Evolutionary conservation across 2,797 vertebrate genomes (phyloP), one percentile per base, ranked within the genome.

Genomic region (Melanotaenia pygmaea): DNA sequence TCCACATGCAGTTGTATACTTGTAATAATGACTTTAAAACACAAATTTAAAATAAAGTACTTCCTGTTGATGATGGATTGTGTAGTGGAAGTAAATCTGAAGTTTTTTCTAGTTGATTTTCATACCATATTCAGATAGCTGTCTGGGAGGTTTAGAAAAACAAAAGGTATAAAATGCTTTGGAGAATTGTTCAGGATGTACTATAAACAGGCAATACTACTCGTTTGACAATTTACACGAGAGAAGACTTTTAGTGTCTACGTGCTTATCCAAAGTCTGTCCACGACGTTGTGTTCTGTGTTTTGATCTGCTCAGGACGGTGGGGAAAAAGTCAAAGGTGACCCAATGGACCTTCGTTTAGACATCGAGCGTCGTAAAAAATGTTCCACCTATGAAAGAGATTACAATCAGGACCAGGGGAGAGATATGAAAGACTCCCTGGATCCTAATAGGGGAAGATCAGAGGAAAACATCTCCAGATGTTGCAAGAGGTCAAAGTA

Each of bases 281-380:
- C 91, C 89, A 89, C 88, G 85, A 89, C 76, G 32, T 80, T 93
- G 77, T 95, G 66, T 86, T 92, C 77, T 92, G 80, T 66, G 56
- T 91, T 93, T 84, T 88, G 24, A 75, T 86, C 83, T 87, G 67
- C 63, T 85, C 95, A 99, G 98, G 94, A 94, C 12, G 95, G 94
- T 63, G 94, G 94, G 53, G 93, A 93, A 87, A 97, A 96, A 92
- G 89, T 91, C 54, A 98, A 97, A 87, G 95, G 95, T 14, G 97
- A 98, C 80, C 89, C 96, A 59, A 92, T 96, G 93, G 98, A 99
- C 90, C 97, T 99, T 72, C 96, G 96, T 80, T 95, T 98, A 94
- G 97, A 99, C 93, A 98, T 99, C 91, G 97, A 99, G 80, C 96
- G 96, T n/a, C 96, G 96, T 89, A 99, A 98, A 96, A 97, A 97